phyloP scores from a whole-genome alignment of 2,797 vertebrate species.

The Enteromius paludinosus region DNA sequence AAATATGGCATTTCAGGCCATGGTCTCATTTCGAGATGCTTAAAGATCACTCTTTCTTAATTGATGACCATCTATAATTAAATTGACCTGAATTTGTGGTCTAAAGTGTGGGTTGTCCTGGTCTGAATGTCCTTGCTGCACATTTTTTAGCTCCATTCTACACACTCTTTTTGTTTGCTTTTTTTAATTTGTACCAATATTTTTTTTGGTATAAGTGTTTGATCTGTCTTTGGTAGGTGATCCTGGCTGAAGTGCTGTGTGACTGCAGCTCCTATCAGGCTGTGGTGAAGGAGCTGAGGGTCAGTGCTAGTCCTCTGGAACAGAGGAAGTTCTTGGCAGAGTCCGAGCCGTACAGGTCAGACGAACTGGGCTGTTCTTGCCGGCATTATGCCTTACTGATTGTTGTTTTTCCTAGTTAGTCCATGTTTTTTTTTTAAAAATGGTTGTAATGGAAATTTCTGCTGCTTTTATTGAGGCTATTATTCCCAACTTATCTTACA shows the following conservation, averaged over 20 bases:
- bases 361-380: conserved; percentile 28
- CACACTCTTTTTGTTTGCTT: too few species aligned
- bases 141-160: not conserved
- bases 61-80: conserved; percentile 36
- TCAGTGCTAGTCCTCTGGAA: conserved; percentile 87
- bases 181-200: not conserved
- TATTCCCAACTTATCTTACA: not conserved
- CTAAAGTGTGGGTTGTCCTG: not conserved
- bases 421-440: not conserved
- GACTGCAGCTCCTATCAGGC: conserved; percentile 90
- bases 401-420: not conserved
- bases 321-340: conserved; percentile 92
- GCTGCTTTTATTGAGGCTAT: not conserved
- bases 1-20: conserved; percentile 20
- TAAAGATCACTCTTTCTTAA: conserved; percentile 13
- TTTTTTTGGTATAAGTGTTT: not conserved
- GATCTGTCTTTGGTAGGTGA: conserved; percentile 78
- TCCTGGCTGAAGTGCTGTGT: conserved; percentile 90
- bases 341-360: conserved; percentile 90
- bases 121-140: not conserved
- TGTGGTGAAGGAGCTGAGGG: conserved; percentile 91
- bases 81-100: conserved; percentile 42
- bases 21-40: conserved; percentile 16
- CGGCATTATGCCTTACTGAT: conserved; percentile 35
- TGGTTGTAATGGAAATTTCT: not conserved